Evolutionary conservation across 1,140 invertebrate species (phyloP).

Genomic region (Danaus melanippus): DNA sequence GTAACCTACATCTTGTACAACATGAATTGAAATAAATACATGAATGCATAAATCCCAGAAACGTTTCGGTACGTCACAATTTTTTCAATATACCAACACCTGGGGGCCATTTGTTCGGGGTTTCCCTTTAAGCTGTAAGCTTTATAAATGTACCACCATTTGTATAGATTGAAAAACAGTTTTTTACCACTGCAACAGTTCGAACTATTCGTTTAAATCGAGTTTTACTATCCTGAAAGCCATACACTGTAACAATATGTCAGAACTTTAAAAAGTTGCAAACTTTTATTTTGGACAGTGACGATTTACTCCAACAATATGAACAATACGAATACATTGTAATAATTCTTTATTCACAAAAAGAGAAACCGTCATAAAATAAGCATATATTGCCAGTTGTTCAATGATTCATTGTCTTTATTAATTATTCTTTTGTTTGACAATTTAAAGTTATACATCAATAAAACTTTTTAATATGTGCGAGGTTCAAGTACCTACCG

Average conservation of each 20-base stretch:
- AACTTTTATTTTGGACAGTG: too few relatives aligned
- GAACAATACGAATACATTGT: too few relatives aligned
- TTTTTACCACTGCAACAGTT: slow-evolving; percentile 45
- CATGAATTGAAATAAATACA: not conserved
- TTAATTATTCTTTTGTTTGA: too few relatives aligned
- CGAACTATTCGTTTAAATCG: slow-evolving; percentile 26
- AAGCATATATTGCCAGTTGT: too few relatives aligned
- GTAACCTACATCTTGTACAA: not conserved
- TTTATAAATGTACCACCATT: slow-evolving; percentile 65
- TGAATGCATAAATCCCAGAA: not conserved
- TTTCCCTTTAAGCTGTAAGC: slow-evolving; percentile 48
- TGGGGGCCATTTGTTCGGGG: slow-evolving; percentile 51
- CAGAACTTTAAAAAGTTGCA: slow-evolving; percentile 6
- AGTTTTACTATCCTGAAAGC: slow-evolving; percentile 22
- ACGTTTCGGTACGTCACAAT: slow-evolving; percentile 14
- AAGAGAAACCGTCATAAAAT: too few relatives aligned
- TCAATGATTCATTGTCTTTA: too few relatives aligned
- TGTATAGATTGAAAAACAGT: slow-evolving; percentile 68
- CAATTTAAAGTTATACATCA: too few relatives aligned
- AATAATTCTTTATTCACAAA: too few relatives aligned
- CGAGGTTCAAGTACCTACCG: too few relatives aligned
- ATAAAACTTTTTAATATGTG: too few relatives aligned
- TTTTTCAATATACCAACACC: slow-evolving; percentile 69
- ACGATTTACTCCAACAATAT: not conserved
- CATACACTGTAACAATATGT: slow-evolving; percentile 17